A percentile compares a stretch with the other conserved stretches of the same genome.
phyloP scores from a whole-genome alignment of 2,797 vertebrate genomes.

The Xenopus petersii region DNA sequence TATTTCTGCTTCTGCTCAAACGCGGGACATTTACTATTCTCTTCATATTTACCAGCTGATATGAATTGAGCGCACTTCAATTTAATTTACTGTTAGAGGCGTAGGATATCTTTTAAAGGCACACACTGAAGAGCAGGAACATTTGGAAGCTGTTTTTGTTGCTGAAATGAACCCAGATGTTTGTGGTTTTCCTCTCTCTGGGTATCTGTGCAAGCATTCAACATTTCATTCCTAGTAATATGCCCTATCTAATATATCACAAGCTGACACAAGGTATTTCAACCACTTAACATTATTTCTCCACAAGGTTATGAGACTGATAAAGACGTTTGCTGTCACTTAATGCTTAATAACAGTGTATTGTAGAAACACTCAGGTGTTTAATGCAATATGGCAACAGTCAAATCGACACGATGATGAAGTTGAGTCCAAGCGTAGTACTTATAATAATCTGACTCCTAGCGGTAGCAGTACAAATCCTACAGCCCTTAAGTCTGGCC shows the following conservation, averaged over 20 bases:
- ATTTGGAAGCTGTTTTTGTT: neutral
- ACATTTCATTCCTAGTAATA: conserved; percentile 8
- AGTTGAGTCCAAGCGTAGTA: no score
- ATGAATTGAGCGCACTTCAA: conserved; percentile 3
- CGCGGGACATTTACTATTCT: neutral
- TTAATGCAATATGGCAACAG: no score
- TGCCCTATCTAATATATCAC: conserved; percentile 7
- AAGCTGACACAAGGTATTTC: neutral
- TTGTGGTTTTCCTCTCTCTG: conserved; percentile 14
- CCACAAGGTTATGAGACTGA: no score
- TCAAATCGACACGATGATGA: no score
- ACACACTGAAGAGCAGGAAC: neutral
- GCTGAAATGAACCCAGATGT: conserved; percentile 13
- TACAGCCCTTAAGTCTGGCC: no score
- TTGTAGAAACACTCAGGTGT: no score
- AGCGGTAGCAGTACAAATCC: no score
- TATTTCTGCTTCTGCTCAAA: conserved; percentile 1
- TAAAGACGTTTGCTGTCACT: no score
- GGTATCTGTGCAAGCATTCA: conserved; percentile 12
- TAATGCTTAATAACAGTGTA: no score
- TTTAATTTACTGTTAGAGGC: neutral
- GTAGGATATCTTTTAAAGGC: conserved; percentile 4
- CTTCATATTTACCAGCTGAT: conserved; percentile 23
- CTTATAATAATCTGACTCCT: no score
- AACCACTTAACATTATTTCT: neutral